phyloP scores from a whole-genome alignment of 2,888 invertebrate genomes.

The Chloroclystis v-ata region DNA sequence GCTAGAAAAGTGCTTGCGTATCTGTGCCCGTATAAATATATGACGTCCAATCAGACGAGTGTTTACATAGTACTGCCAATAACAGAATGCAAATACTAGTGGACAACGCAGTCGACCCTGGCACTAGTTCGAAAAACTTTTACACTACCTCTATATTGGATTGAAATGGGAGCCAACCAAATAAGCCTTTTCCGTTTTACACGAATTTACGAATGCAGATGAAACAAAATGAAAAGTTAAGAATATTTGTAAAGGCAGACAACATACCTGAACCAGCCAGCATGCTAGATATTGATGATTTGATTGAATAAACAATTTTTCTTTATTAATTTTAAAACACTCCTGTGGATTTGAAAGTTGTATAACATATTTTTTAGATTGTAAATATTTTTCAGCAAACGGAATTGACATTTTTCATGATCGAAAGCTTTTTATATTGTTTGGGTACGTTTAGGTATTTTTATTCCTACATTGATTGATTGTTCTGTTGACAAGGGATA shows the following conservation, averaged over 20 bases:
- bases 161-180: constrained; percentile 19
- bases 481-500: background rate
- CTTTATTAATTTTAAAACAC: too few species aligned
- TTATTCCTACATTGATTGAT: constrained; percentile 43
- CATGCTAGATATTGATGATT: too few species aligned
- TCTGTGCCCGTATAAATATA: constrained; percentile 37
- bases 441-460: constrained; percentile 8
- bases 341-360: too few species aligned
- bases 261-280: too few species aligned
- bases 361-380: too few species aligned
- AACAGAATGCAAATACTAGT: constrained; percentile 70
- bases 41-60: constrained; percentile 63
- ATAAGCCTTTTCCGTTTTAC: background rate
- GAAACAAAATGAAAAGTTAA: background rate
- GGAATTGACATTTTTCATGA: constrained; percentile 41
- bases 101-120: constrained; percentile 44
- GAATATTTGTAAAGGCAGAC: background rate
- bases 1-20: constrained; percentile 21
- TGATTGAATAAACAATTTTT: too few species aligned
- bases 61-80: constrained; percentile 68
- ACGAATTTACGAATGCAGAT: background rate
- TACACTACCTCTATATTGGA: constrained; percentile 31
- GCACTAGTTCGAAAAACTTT: constrained; percentile 34
- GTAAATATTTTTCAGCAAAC: too few species aligned
- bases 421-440: constrained; percentile 39